phyloP scores from a whole-genome alignment of 2,888 invertebrate species.

The Xestia sexstrigata region DNA sequence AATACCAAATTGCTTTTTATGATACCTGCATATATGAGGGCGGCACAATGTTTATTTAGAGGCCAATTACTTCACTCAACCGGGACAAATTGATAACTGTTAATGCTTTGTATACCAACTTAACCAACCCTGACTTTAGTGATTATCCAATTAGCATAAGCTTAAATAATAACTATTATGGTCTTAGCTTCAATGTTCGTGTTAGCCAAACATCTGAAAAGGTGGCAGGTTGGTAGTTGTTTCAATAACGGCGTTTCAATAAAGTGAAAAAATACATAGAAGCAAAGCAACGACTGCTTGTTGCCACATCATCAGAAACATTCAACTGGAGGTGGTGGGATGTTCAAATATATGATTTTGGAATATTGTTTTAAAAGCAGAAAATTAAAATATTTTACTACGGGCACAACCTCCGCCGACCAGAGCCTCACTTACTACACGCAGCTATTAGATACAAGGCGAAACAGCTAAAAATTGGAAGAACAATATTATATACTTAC shows the following conservation, averaged over 20 bases:
- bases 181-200: constrained; percentile 10
- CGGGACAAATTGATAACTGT: constrained; percentile 58
- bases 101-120: constrained; percentile 34
- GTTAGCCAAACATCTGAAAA: constrained; percentile 9
- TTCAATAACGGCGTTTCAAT: background rate
- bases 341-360: background rate
- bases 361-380: background rate
- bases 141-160: constrained; percentile 37
- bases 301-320: background rate
- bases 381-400: no score
- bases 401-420: no score
- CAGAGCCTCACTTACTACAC: no score
- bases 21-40: constrained; percentile 48
- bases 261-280: constrained; percentile 22
- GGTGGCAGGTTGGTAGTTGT: constrained; percentile 9
- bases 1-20: constrained; percentile 76
- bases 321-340: background rate
- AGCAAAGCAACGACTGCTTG: constrained; percentile 3
- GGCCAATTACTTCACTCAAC: constrained; percentile 54
- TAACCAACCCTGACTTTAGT: constrained; percentile 47
- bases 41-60: constrained; percentile 59
- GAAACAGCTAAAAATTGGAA: no score
- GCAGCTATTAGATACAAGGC: no score
- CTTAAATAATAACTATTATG: constrained; percentile 26
- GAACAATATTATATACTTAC: no score